Base-by-base conservation (phyloP, 2,888 invertebrate species). In the Leucophenga montana region DNA sequence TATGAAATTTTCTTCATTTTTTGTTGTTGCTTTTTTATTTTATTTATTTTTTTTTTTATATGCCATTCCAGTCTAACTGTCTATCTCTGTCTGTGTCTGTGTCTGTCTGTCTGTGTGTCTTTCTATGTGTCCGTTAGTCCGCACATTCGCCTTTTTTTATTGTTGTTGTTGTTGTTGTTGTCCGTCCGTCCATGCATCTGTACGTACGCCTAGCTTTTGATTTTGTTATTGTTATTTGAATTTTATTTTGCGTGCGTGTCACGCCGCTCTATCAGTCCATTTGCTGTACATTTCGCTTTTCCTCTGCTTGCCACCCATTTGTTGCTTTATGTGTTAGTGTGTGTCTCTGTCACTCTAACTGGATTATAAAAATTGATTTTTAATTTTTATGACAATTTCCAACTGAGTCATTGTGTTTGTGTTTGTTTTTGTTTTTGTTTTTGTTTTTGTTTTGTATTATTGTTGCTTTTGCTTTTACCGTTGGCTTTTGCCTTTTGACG, bases 301-400 rank as follows among this genome's bases (percentile, higher is more conserved):
- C 67, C 61, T 59, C 67, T 68, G 44, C 71, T 69, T 64, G 69
- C 71, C n/a, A n/a, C n/a, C 53, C 70, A 69, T 54, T 71, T 39
- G 56, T 13, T 67, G 66, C 22, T 31, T 53, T 44, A 27, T 16
- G 22, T 56, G 16, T 44, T 18, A 48, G 53, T 48, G n/a, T 48
- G n/a, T 59, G 67, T 16, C 44, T 67, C 46, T 64, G 50, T 39
- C 70, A 71, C 74, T 76, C 83, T 86, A 86, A 86, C 80, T 85
- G 86, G 86, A 86, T 86, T 86, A 86, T 77, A 85, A 86, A 85
- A 85, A 87, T 87, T 86, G 86, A 87, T 86, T 86, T 86, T 84
- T 83, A 84, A 83, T 82, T 85, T 82, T 85, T 83, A 84, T 85
- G 84, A 85, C 82, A 82, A 82, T 78, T 82, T 82, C 77, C 82